Percentiles rank a stretch among this genome's conserved stretches.
Evolutionary conservation across 2,113 vertebrate genomes (phyloP).

Genomic region (Chlorodrepanis virens): DNA sequence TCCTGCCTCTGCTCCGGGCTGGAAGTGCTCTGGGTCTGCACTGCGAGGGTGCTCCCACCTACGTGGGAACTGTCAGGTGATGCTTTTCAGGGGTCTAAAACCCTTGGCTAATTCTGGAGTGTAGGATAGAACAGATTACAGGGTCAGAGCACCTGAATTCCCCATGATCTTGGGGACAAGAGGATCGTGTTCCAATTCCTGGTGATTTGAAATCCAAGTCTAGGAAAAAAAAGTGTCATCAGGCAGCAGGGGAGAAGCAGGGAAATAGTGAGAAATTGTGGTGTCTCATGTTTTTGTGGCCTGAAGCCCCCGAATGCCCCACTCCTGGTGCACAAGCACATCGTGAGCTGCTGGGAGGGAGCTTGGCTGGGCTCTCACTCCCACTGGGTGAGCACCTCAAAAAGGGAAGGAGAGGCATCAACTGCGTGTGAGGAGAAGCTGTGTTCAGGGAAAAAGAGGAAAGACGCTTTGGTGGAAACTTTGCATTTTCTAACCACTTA

Average conservation of each 20-base stretch:
- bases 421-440: neutral
- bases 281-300: neutral
- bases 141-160: neutral
- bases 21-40: neutral
- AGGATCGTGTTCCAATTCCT: neutral
- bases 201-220: neutral
- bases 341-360: neutral
- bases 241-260: neutral
- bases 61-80: neutral
- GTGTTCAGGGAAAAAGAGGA: neutral
- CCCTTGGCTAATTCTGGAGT: neutral
- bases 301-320: neutral
- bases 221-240: neutral
- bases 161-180: neutral
- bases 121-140: neutral
- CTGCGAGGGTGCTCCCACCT: neutral
- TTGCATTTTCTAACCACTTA: conserved; percentile 27
- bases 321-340: rapidly evolving
- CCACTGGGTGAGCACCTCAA: rapidly evolving
- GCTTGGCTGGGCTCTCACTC: neutral
- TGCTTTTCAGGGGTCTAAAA: neutral
- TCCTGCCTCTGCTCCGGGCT: neutral
- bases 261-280: neutral
- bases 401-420: neutral
- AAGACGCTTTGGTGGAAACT: conserved; percentile 2